Base-by-base conservation (phyloP, 2,888 invertebrate genomes). In the Anthrax anthrax region DNA sequence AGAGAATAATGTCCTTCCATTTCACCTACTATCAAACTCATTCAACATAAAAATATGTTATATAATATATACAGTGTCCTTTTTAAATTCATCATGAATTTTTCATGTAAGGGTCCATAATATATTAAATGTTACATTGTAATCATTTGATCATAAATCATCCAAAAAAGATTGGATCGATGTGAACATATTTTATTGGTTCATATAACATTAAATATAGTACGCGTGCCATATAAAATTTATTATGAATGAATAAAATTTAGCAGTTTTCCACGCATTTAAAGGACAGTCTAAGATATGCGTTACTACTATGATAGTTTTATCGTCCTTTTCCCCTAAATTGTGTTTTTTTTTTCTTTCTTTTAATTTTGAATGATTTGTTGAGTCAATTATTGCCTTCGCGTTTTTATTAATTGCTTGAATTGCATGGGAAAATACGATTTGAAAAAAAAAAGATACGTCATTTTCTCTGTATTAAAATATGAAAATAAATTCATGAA, bases 371-470 rank as follows among this genome's bases (percentile, higher is more conserved):
- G 23, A 23, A 23, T 23, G 23, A 23, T 23, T 23, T 23, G 23
- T 23, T 23, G 8, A 46, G 46, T 46, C 46, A 46, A 46, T 46
- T 47, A 37, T 12, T 12, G 39, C 42, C 43, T 42, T 43, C 39
- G 47, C 39, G 12, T 12, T 32, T 47, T 47, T 43, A 36, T 47
- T 47, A 47, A 47, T 47, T 47, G 47, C n/a, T 39, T 27, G 37
- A 36, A 39, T 43, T 23, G 23, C 47, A 47, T 47, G 47, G 47
- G 43, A 47, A 47, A 47, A 43, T n/a, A n/a, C n/a, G n/a, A n/a
- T n/a, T n/a, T n/a, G n/a, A n/a, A n/a, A n/a, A n/a, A n/a, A n/a
- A n/a, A n/a, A n/a, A n/a, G n/a, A n/a, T n/a, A n/a, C n/a, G n/a
- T n/a, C n/a, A n/a, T 37, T 43, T 39, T 27, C 19, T 32, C 36